These are phyloP conservation scores for Diarsia brunnea DNA, from an alignment of 2,888 invertebrate species.

Conservation along the genomic window DNA sequence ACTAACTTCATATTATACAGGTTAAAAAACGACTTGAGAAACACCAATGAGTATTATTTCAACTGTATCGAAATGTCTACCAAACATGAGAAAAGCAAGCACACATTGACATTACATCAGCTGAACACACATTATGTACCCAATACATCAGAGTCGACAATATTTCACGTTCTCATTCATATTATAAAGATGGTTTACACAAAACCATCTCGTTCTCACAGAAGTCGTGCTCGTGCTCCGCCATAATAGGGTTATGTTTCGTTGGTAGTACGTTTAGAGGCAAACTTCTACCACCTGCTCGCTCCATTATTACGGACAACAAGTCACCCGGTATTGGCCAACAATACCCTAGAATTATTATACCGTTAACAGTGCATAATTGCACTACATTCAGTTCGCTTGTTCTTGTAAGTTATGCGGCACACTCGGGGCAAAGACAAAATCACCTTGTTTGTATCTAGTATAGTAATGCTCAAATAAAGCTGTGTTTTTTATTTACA, in stretches of 20 bases:
- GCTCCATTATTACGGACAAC: conserved; percentile 68
- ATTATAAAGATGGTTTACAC: conserved; percentile 25
- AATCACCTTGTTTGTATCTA: conserved; percentile 20
- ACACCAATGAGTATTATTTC: background rate
- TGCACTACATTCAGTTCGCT: conserved; percentile 54
- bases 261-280: conserved; percentile 33
- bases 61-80: background rate
- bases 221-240: conserved; percentile 40
- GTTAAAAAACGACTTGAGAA: background rate
- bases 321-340: conserved; percentile 65
- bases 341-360: conserved; percentile 67
- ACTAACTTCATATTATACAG: background rate
- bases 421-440: conserved; percentile 22
- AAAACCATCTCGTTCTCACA: conserved; percentile 29
- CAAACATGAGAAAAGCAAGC: background rate
- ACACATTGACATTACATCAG: conserved; percentile 18
- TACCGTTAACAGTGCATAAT: conserved; percentile 65
- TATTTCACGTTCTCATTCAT: conserved; percentile 33
- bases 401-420: conserved; percentile 42
- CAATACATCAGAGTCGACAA: background rate
- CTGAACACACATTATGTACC: conserved; percentile 22
- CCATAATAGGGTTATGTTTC: conserved; percentile 32
- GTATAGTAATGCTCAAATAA: conserved; percentile 13
- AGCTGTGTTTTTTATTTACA: conserved; percentile 11
- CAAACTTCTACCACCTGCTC: conserved; percentile 65